These are phyloP conservation scores for Pollenia amentaria DNA, from an alignment of 2,888 invertebrate genomes.

Conservation along the genomic window DNA sequence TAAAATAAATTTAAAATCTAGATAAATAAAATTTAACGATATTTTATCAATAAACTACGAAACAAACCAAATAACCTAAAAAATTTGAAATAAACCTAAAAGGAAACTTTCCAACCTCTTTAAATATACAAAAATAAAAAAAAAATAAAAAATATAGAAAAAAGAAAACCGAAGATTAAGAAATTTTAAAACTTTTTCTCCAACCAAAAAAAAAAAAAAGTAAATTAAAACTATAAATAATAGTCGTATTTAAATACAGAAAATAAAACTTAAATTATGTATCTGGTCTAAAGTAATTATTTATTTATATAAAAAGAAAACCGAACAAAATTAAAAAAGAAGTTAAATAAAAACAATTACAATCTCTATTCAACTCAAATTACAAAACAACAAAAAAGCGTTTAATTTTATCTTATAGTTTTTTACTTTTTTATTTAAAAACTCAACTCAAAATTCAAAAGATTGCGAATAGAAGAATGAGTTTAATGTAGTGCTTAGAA, in stretches of 20 bases:
- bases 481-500: background rate
- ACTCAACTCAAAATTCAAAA: background rate
- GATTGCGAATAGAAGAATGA: too few relatives aligned
- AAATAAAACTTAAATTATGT: background rate
- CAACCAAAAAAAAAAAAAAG: conserved; percentile 14
- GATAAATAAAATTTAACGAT: conserved; percentile 34
- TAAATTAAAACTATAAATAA: background rate
- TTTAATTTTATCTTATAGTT: conserved; percentile 67
- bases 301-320: conserved; percentile 42
- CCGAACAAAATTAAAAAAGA: conserved; percentile 47
- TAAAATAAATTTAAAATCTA: conserved; percentile 19
- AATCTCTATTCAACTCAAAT: conserved; percentile 82
- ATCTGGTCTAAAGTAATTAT: conserved; percentile 7
- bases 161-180: background rate
- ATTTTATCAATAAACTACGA: background rate
- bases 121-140: background rate
- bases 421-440: conserved; percentile 67
- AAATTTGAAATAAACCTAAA: conserved; percentile 49
- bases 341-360: conserved; percentile 76
- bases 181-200: background rate
- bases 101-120: conserved; percentile 6
- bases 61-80: conserved; percentile 2
- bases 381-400: conserved; percentile 54
- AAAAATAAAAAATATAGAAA: background rate
- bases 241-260: background rate